Evolutionary conservation across 2,888 invertebrate species (phyloP).

Genomic region (Steinernema hermaphroditum): DNA sequence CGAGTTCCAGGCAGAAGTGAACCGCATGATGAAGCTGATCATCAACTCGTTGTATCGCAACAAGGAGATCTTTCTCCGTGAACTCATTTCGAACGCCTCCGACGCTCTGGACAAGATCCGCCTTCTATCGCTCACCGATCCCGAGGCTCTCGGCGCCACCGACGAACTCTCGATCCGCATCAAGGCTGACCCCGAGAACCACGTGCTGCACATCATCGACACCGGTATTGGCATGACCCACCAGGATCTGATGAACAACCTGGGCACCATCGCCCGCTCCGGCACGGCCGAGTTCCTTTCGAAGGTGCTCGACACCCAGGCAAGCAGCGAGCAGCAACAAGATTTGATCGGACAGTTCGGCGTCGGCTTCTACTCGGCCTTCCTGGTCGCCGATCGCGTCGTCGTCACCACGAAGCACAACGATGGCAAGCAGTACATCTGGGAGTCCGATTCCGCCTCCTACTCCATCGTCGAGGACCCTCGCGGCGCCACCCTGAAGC

Average conservation of each 20-base stretch:
- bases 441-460: constrained; percentile 92
- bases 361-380: constrained; percentile 98
- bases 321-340: constrained; percentile 61
- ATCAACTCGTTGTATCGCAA: constrained; percentile 98
- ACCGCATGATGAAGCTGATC: constrained; percentile 99
- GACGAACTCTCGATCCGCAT: constrained; percentile 86
- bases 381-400: constrained; percentile 92
- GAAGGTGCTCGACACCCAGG: constrained; percentile 62
- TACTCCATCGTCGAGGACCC: constrained; percentile 91
- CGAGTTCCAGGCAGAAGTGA: constrained; percentile 93
- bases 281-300: constrained; percentile 66
- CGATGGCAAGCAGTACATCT: constrained; percentile 88
- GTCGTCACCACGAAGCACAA: constrained; percentile 93
- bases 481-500: constrained; percentile 81
- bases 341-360: constrained; percentile 97
- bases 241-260: constrained; percentile 86
- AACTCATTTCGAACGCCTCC: constrained; percentile 96
- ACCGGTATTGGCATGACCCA: constrained; percentile 97
- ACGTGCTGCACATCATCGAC: constrained; percentile 89
- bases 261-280: constrained; percentile 86
- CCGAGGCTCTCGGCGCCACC: constrained; percentile 77
- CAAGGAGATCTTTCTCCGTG: constrained; percentile 83
- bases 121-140: constrained; percentile 85
- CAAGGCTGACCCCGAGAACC: constrained; percentile 87
- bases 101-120: constrained; percentile 92